These are phyloP conservation scores for Odontocerum albicorne DNA, from an alignment of 2,888 invertebrate species.

Conservation along the genomic window DNA sequence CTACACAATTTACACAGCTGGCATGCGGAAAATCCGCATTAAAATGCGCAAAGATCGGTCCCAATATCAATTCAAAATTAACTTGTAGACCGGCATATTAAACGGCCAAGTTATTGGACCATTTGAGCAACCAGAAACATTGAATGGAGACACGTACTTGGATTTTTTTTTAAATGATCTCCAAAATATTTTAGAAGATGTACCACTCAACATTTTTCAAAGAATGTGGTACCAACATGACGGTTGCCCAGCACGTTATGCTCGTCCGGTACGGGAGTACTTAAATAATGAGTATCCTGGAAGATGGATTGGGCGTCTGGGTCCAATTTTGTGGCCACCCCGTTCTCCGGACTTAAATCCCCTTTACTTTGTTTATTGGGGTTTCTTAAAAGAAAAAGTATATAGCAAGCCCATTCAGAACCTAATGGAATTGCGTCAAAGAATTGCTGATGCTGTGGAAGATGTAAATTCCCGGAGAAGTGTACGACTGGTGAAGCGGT, in stretches of 20 bases:
- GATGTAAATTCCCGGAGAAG: not conserved
- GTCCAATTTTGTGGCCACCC: slow-evolving; percentile 2
- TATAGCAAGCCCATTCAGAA: not conserved
- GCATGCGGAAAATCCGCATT: slow-evolving; percentile 2
- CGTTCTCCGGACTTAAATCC: slow-evolving; percentile 2
- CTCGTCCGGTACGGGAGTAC: not conserved
- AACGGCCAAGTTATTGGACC: slow-evolving; percentile 4
- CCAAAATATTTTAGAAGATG: not conserved
- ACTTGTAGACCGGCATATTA: slow-evolving; percentile 5
- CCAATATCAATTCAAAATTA: slow-evolving; percentile 5
- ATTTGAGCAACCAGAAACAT: not conserved
- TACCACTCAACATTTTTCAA: not conserved
- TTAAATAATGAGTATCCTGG: not conserved
- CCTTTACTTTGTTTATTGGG: not conserved
- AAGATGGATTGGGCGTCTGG: slow-evolving; percentile 3
- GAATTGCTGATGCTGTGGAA: not conserved
- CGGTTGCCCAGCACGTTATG: slow-evolving; percentile 15
- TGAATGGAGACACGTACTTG: not conserved
- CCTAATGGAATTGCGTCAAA: not conserved
- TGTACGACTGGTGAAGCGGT: not conserved
- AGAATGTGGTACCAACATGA: slow-evolving; percentile 19
- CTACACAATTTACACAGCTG: slow-evolving; percentile 1
- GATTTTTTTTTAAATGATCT: not conserved
- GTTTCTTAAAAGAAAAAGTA: not conserved
- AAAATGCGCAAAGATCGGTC: not conserved